Conservation (phyloP, 2,113 vertebrate species). For the Carollia perspicillata region DNA sequence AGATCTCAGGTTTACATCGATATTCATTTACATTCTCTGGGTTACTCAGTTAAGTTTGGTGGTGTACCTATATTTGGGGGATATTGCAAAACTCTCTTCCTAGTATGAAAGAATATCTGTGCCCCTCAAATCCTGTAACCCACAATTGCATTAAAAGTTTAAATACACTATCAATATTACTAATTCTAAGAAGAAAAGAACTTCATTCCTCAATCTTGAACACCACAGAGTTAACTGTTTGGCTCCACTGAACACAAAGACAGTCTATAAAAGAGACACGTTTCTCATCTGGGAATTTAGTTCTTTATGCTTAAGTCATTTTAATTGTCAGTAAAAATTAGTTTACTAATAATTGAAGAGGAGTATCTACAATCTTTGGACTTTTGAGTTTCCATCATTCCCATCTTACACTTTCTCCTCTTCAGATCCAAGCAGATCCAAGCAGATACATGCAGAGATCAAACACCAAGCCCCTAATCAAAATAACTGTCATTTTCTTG, state of each 20-base stretch:
- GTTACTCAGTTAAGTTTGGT: not conserved
- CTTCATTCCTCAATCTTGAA: not conserved
- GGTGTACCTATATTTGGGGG: not conserved
- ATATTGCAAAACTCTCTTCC: not conserved
- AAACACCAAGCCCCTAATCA: slow-evolving; percentile 47
- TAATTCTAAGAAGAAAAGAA: not conserved
- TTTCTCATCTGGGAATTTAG: not conserved
- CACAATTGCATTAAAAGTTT: not conserved
- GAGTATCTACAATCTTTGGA: not conserved
- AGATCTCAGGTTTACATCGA: not conserved
- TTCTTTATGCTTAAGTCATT: not conserved
- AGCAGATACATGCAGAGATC: slow-evolving; percentile 10
- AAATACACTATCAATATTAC: not conserved
- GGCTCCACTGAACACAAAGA: not conserved
- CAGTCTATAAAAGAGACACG: not conserved
- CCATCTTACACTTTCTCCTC: not conserved
- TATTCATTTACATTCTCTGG: not conserved
- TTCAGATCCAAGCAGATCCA: slow-evolving; percentile 8
- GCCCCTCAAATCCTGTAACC: not conserved
- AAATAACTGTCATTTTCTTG: slow-evolving; percentile 17
- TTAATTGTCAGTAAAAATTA: not conserved
- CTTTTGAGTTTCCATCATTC: not conserved
- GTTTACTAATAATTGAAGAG: slow-evolving; percentile 12
- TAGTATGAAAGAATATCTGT: not conserved
- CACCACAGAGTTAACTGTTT: not conserved